These are phyloP conservation scores for Pangasius mekongensis DNA, from an alignment of 2,797 vertebrate genomes.

Conservation along the genomic window DNA sequence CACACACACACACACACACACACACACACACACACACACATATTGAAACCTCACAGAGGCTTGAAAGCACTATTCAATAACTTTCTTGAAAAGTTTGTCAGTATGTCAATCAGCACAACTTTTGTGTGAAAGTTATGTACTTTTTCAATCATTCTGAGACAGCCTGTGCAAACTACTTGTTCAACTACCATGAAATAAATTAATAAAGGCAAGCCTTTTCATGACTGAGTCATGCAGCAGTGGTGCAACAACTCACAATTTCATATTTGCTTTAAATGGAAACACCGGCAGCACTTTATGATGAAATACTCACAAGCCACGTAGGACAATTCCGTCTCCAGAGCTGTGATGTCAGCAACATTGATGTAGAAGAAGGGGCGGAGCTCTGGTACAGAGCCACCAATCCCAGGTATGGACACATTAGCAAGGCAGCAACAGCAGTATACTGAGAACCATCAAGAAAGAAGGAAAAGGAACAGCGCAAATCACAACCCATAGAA, in stretches of 20 bases:
- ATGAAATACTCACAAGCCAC: constrained; percentile 90
- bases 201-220: neutral
- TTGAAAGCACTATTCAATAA: neutral
- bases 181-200: neutral
- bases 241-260: neutral
- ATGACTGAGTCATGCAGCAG: neutral
- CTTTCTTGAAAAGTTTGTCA: neutral
- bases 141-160: neutral
- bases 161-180: neutral
- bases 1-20: constrained; percentile 16
- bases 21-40: neutral
- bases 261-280: constrained; percentile 19
- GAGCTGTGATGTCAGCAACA: constrained; percentile 90
- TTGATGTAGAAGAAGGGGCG: constrained; percentile 98
- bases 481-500: neutral
- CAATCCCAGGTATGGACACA: constrained; percentile 90
- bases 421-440: constrained; percentile 98
- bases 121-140: neutral
- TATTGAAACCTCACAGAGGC: neutral
- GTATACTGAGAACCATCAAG: constrained; percentile 79
- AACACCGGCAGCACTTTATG: neutral
- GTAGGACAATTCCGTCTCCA: constrained; percentile 92
- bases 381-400: constrained; percentile 88
- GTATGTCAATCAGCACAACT: neutral
- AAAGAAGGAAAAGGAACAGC: neutral